Evolutionary conservation across 1,140 invertebrate genomes (phyloP).

Genomic region (Drosophila repletoides): DNA sequence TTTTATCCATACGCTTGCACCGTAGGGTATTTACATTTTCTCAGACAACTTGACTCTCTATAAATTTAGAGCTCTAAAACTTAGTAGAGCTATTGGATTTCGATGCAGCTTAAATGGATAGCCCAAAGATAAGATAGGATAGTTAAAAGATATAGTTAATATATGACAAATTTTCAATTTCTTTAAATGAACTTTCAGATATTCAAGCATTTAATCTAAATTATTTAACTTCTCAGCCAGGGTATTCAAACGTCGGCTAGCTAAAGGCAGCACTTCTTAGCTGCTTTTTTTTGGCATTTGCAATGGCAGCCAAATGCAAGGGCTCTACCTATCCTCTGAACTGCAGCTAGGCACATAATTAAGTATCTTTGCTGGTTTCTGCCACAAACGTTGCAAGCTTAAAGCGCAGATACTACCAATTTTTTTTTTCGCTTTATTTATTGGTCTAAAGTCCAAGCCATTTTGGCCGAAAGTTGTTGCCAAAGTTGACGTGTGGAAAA

Average conservation of each 20-base stretch:
- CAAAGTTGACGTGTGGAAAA: slow-evolving; percentile 39
- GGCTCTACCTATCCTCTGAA: not conserved
- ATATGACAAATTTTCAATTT: no score
- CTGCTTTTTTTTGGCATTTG: slow-evolving; percentile 18
- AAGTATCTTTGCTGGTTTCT: slow-evolving; percentile 16
- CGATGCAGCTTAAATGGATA: no score
- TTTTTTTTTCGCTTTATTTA: not conserved
- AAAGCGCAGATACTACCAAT: slow-evolving; percentile 1
- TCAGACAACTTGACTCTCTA: no score
- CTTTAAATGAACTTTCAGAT: no score
- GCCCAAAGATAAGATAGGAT: no score
- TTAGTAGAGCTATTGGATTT: no score
- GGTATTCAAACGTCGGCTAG: not conserved
- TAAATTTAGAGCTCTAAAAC: no score
- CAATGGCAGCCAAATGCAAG: slow-evolving; percentile 23
- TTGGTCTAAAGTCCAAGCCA: not conserved
- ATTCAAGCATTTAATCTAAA: no score
- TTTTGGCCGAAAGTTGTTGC: slow-evolving; percentile 15
- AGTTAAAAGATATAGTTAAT: no score
- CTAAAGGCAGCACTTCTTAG: not conserved
- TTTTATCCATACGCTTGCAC: not conserved
- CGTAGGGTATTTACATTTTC: no score
- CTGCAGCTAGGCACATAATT: slow-evolving; percentile 30
- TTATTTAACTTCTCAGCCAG: no score
- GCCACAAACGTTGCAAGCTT: not conserved